These are phyloP conservation scores for Murina feae DNA, from an alignment of 2,113 vertebrate species.

Conservation along the genomic window DNA sequence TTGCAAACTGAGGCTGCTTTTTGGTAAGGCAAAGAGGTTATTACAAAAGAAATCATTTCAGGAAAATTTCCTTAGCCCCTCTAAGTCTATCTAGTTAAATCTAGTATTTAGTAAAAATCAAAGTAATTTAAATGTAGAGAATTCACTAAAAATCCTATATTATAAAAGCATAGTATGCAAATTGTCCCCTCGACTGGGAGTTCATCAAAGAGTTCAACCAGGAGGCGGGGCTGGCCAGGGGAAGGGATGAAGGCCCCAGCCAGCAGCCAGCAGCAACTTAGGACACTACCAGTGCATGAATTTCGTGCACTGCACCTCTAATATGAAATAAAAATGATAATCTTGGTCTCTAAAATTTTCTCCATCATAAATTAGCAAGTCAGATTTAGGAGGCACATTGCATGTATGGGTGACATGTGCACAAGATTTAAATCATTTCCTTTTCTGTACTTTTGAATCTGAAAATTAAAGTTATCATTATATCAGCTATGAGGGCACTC, in stretches of 20 bases:
- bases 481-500: background rate
- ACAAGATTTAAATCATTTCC: conserved; percentile 2
- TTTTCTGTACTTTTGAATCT: background rate
- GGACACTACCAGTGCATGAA: too few relatives aligned
- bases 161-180: too few relatives aligned
- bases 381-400: background rate
- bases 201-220: too few relatives aligned
- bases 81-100: background rate
- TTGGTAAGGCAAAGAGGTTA: background rate
- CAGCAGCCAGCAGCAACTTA: too few relatives aligned
- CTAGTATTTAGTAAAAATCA: background rate
- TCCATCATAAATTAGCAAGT: background rate
- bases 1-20: background rate
- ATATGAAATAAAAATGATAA: background rate
- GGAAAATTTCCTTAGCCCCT: background rate
- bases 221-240: too few relatives aligned
- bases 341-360: background rate
- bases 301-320: too few relatives aligned
- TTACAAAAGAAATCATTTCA: background rate
- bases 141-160: background rate
- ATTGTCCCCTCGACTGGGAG: too few relatives aligned
- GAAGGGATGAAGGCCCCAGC: too few relatives aligned
- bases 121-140: conserved; percentile 27
- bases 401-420: background rate
- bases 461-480: background rate